A percentile compares a stretch with the other conserved stretches of the same genome.
Evolutionary conservation across 2,113 vertebrate genomes (phyloP).

Genomic region (Eupsittula cactorum): DNA sequence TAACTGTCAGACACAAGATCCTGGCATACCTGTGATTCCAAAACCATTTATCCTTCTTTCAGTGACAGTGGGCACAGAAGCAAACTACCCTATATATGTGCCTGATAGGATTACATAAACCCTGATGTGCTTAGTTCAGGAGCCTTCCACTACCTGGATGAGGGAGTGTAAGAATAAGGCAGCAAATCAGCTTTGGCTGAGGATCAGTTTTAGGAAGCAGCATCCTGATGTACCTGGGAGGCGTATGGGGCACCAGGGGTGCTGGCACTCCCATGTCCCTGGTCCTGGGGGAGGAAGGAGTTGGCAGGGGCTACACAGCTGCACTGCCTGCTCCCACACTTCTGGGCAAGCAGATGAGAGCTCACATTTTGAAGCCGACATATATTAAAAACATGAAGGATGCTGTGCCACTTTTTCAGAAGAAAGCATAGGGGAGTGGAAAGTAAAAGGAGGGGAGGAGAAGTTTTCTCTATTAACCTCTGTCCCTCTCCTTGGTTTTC

Average conservation of each 20-base stretch:
- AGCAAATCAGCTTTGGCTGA: neutral
- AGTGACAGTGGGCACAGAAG: neutral
- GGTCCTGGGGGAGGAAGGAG: neutral
- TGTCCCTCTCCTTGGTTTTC: neutral
- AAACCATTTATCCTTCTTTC: neutral
- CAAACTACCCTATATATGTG: neutral
- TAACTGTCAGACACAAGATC: neutral
- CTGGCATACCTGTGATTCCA: neutral
- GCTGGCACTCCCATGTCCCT: neutral
- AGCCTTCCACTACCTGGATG: neutral
- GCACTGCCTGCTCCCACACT: rapidly evolving
- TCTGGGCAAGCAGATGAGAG: neutral
- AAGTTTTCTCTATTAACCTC: neutral
- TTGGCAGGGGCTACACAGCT: neutral
- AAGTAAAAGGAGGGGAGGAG: neutral
- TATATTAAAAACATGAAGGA: neutral
- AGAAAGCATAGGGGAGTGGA: neutral
- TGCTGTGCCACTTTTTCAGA: neutral
- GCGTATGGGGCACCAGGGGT: rapidly evolving
- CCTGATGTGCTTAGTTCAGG: neutral
- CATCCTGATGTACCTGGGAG: neutral
- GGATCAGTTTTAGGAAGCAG: neutral
- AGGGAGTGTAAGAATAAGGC: neutral
- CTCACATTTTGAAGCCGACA: neutral
- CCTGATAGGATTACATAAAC: neutral